phyloP scores from a whole-genome alignment of 2,888 invertebrate genomes.

The Rhimphoctona megacephalus region DNA sequence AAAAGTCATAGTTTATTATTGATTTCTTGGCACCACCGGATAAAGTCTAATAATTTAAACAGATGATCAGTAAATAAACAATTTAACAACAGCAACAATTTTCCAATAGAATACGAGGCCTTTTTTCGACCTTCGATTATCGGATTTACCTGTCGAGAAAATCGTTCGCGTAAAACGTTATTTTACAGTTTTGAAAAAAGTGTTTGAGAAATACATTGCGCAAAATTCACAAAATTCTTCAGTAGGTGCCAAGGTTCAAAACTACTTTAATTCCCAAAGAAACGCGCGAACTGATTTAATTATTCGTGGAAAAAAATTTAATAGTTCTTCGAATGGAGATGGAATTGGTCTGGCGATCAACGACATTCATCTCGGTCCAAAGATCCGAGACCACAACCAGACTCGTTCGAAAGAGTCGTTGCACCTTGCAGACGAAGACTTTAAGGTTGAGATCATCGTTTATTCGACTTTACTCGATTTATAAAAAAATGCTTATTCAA shows the following conservation, averaged over 20 bases:
- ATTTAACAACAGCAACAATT: no score
- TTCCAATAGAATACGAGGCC: no score
- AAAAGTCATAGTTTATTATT: not conserved
- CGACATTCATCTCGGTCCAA: conserved; percentile 39
- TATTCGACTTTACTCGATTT: conserved; percentile 11
- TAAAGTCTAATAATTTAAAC: not conserved
- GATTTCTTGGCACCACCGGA: not conserved
- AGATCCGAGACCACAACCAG: conserved; percentile 33
- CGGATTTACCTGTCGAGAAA: not conserved
- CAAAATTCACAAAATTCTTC: not conserved
- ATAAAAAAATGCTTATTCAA: conserved; percentile 13
- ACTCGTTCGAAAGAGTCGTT: conserved; percentile 36
- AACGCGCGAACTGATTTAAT: not conserved
- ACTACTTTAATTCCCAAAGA: not conserved
- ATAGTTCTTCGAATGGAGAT: not conserved
- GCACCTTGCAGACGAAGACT: conserved; percentile 41
- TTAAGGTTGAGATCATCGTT: conserved; percentile 20
- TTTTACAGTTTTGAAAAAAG: not conserved
- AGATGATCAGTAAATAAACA: not conserved
- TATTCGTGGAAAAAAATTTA: not conserved
- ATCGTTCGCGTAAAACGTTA: not conserved
- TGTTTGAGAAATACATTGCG: not conserved
- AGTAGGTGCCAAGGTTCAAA: conserved; percentile 3
- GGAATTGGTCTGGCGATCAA: conserved; percentile 13
- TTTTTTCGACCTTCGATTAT: not conserved